Evolutionary conservation across 2,797 vertebrate species (phyloP), one percentile per base, ranked within the genome.

Genomic region (Sylvilagus floridanus): DNA sequence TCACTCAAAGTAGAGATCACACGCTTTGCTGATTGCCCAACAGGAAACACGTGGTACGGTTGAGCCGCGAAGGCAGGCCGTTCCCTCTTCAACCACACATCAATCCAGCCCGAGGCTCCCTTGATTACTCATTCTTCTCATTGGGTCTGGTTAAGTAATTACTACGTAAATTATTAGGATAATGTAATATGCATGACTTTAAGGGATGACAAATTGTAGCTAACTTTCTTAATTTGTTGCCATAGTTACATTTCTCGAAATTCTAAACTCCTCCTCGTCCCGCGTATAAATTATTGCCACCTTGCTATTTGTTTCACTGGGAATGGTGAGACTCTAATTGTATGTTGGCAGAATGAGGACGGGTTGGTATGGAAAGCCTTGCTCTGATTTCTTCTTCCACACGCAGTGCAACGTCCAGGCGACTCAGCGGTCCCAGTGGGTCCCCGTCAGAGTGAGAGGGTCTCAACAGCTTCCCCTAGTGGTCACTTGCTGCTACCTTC

Each of bases 101-200:
- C 37, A 91, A 88, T 85, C 77, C 54, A 78, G 88, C 63, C 92
- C 24, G 28, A 47, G 94, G 92, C 86, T 79, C 42, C 10, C 2
- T 0, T 1, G 50, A 95, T 91, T 93, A 90, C 73, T 82, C 72
- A 65, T 83, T 94, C 62, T 73, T 86, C 92, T 79, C 92, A 83
- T 96, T 95, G 95, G 90, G 62, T 73, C 77, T 96, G 90, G 89
- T 97, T 95, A 97, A 96, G 93, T 95, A 97, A 97, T 96, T 94
- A 95, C 95, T 91, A 90, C 66, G 26, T 96, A 96, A 97, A 97
- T 97, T 97, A 96, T 96, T 94, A 97, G 95, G 96, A 95, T 96
- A 94, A 95, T 97, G 82, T 91, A 96, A 97, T 95, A 96, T 13
- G 69, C 79, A 96, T 95, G 69, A 97, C 95, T 95, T 96, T 96